Percentiles rank a stretch among this genome's conserved stretches.
Evolutionary conservation across 2,113 vertebrate genomes (phyloP).

Genomic region (Galemys pyrenaicus): DNA sequence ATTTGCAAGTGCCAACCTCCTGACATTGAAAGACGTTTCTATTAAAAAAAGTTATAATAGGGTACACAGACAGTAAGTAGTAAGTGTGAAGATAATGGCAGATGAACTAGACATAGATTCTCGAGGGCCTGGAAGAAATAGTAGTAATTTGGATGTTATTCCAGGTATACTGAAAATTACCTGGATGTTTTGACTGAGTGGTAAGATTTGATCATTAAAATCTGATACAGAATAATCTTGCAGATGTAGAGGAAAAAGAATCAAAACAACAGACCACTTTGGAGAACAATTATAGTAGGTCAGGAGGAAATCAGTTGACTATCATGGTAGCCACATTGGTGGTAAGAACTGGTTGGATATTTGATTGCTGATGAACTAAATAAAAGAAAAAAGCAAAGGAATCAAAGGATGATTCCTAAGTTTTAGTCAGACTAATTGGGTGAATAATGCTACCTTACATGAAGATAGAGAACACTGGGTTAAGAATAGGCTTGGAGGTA

Average conservation of each 20-base stretch:
- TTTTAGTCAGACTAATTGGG: neutral
- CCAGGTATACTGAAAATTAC: neutral
- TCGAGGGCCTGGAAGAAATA: neutral
- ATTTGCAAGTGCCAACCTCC: neutral
- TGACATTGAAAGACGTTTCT: neutral
- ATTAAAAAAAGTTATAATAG: neutral
- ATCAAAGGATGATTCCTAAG: neutral
- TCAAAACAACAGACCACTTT: neutral
- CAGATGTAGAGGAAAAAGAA: neutral
- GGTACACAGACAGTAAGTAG: neutral
- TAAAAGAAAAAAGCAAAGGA: neutral
- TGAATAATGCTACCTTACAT: neutral
- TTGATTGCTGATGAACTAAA: neutral
- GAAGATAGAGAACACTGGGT: neutral
- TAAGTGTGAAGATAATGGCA: neutral
- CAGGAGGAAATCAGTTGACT: neutral
- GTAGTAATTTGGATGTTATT: neutral
- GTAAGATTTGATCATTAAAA: too few species aligned
- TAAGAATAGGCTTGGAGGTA: neutral
- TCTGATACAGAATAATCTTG: neutral
- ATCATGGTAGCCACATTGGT: neutral
- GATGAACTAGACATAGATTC: neutral
- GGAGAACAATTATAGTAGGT: neutral
- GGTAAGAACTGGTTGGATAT: neutral
- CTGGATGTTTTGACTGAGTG: neutral